Evolutionary conservation across 2,797 vertebrate genomes (phyloP).

Genomic region (Rhabdophis nuchalis): DNA sequence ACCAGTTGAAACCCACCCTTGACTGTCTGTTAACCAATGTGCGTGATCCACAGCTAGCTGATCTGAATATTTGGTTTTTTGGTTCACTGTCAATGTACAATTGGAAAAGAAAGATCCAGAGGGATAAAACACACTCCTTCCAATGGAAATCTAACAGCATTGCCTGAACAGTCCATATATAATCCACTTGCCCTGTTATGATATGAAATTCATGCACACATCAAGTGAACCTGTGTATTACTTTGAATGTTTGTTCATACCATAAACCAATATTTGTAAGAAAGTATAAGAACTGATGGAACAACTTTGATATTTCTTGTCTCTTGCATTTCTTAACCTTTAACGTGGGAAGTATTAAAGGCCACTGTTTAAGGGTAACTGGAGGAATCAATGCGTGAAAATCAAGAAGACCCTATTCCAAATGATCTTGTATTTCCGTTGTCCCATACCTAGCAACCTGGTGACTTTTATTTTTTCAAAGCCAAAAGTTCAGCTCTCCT

Average conservation of each 20-base stretch:
- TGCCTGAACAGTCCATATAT: not conserved
- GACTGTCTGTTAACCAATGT: conserved; percentile 52
- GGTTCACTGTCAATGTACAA: conserved; percentile 45
- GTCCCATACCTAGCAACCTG: not conserved
- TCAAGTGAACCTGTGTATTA: not conserved
- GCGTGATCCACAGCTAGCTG: conserved; percentile 51
- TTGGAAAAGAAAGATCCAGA: conserved; percentile 27
- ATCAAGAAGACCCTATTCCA: not conserved
- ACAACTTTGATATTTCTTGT: not conserved
- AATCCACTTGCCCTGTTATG: not conserved
- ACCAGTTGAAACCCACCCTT: too few relatives aligned
- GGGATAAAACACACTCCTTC: conserved; percentile 38
- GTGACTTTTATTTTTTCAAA: not conserved
- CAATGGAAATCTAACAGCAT: not conserved
- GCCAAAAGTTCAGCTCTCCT: not conserved
- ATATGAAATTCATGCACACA: not conserved
- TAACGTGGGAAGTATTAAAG: not conserved
- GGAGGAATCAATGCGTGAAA: not conserved
- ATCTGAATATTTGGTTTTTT: conserved; percentile 48
- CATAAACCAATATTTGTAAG: not conserved
- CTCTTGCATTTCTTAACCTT: not conserved
- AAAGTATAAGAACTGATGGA: not conserved
- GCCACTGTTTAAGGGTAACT: not conserved
- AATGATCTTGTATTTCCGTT: not conserved
- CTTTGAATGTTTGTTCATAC: not conserved